These are phyloP conservation scores for Drosophila lini DNA, from an alignment of 1,140 invertebrate species.

Conservation along the genomic window DNA sequence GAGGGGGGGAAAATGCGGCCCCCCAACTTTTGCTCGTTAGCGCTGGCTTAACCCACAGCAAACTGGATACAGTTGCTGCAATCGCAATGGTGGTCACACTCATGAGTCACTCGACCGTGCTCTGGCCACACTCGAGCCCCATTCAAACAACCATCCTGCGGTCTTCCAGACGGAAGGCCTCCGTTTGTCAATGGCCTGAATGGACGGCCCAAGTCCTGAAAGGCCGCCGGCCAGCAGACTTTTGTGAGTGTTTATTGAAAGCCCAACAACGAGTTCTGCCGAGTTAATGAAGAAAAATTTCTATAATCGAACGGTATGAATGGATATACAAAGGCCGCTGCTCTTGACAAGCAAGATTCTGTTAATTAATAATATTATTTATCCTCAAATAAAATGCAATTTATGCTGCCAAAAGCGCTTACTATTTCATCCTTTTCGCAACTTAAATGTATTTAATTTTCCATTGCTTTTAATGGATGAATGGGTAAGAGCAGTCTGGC, in stretches of 20 bases:
- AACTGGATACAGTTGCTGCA: constrained; percentile 30
- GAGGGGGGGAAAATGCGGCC: background rate
- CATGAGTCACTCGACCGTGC: constrained; percentile 48
- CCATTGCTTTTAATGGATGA: constrained; percentile 5
- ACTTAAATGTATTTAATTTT: constrained; percentile 3
- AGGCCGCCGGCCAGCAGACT: constrained; percentile 21
- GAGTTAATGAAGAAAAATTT: constrained; percentile 35
- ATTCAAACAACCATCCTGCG: constrained; percentile 39
- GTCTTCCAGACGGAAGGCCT: constrained; percentile 29
- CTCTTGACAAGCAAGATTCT: constrained; percentile 4
- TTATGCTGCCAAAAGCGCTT: background rate
- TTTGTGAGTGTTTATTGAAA: constrained; percentile 32
- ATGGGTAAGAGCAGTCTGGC: constrained; percentile 14
- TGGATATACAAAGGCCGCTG: background rate
- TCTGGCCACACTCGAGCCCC: constrained; percentile 48
- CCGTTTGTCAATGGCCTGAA: constrained; percentile 37
- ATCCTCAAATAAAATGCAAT: background rate
- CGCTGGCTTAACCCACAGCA: constrained; percentile 18
- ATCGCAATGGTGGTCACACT: constrained; percentile 41
- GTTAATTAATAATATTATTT: constrained; percentile 13
- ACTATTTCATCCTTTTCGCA: background rate
- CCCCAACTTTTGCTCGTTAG: constrained; percentile 48
- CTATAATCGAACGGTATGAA: constrained; percentile 23
- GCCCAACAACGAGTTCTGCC: constrained; percentile 12
- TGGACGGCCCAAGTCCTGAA: constrained; percentile 18